Base-by-base conservation (phyloP, 2,888 invertebrate species). In the Odontothrips loti region DNA sequence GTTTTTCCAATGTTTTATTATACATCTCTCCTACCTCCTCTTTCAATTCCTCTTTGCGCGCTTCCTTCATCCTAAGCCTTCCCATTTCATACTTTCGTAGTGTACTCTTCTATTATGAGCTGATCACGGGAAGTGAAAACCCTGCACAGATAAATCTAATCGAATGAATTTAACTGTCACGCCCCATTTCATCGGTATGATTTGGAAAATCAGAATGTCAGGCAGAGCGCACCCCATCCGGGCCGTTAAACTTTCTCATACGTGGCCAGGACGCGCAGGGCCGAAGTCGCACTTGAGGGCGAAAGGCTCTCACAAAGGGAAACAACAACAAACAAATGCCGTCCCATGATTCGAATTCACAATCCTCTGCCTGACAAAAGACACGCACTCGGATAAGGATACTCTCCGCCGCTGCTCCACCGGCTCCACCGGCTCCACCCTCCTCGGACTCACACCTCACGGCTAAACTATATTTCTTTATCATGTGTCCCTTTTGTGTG, bases 251-350 rank as follows among this genome's bases (percentile, higher is more conserved):
- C 34, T 43, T 43, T 43, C 34, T 43, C 34, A 43, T 43, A 43
- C 34, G 6, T 6, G 34, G 34, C 34, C 34, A 43, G 34, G 34
- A 43, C 34, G 34, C 6, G 34, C 34, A 6, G 23, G 27, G 68
- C 11, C 23, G 27, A 75, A 75, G 68, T 75, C 68, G 68, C 68
- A 75, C 68, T 75, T 75, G 68, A 75, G 68, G n/a, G 68, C 68
- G 68, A 75, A 75, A 75, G 68, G 68, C 27, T 27, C 68, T 4
- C 34, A 75, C 68, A 75, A 75, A 75, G 68, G 23, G 68, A 75
- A 75, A 75, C 68, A 75, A 75, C 68, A 75, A 75, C 68, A 75
- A 75, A 75, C 68, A 75, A 75, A 75, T 75, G 68, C 68, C 68
- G 68, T 75, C 27, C 68, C 68, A 27, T 75, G 68, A 75, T 75